Evolutionary conservation across 2,888 invertebrate species (phyloP).

Genomic region (Mesochorus sp.): DNA sequence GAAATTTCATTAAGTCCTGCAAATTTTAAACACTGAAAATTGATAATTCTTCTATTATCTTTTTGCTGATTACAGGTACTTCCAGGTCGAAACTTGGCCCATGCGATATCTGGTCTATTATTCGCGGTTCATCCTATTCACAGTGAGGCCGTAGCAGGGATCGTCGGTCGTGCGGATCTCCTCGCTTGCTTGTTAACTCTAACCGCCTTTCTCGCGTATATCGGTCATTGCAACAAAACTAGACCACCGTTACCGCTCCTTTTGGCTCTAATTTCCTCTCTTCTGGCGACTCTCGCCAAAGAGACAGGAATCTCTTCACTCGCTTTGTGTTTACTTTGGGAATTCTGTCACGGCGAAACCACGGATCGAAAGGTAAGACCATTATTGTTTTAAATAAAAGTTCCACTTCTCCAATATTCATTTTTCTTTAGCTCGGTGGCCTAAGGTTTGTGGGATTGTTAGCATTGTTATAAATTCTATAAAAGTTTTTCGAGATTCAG

Average conservation of each 20-base stretch:
- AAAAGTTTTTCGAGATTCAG: too few relatives aligned
- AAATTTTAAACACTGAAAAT: not conserved
- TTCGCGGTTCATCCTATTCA: slow-evolving; percentile 98
- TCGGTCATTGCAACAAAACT: slow-evolving; percentile 85
- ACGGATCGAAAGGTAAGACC: slow-evolving; percentile 75
- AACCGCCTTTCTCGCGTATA: slow-evolving; percentile 92
- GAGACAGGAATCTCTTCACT: slow-evolving; percentile 97
- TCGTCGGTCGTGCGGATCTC: slow-evolving; percentile 97
- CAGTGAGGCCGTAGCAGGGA: slow-evolving; percentile 97
- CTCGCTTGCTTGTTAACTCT: slow-evolving; percentile 96
- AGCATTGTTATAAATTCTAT: too few relatives aligned
- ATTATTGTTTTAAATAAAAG: not conserved
- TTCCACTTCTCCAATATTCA: not conserved
- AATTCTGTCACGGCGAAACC: slow-evolving; percentile 84
- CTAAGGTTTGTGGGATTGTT: too few relatives aligned
- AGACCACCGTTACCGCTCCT: slow-evolving; percentile 74
- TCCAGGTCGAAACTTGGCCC: slow-evolving; percentile 86
- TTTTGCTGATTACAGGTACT: slow-evolving; percentile 82
- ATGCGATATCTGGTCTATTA: slow-evolving; percentile 90
- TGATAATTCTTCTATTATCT: not conserved
- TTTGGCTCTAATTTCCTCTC: slow-evolving; percentile 85
- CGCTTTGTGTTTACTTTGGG: slow-evolving; percentile 94
- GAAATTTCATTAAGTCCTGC: too few relatives aligned
- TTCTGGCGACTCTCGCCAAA: slow-evolving; percentile 93
- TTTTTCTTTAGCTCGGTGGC: not conserved